Evolutionary conservation across 2,888 invertebrate species (phyloP).

Genomic region (Melieria picta): DNA sequence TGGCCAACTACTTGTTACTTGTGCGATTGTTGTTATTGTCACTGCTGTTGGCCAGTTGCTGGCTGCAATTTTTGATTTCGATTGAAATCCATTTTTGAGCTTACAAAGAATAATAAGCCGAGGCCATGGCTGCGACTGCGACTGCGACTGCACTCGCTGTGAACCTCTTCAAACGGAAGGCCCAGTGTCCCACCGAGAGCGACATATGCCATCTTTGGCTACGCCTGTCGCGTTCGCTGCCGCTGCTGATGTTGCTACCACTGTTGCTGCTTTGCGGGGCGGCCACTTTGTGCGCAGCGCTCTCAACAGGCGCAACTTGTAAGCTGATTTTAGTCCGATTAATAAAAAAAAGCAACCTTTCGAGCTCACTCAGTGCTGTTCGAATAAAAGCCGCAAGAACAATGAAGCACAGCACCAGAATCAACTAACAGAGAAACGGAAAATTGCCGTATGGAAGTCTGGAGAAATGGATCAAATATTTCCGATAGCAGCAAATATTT

Average conservation of each 20-base stretch:
- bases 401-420: too few relatives aligned
- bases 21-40: constrained; percentile 7
- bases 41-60: not conserved
- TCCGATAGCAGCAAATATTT: too few relatives aligned
- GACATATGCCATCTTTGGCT: constrained; percentile 45
- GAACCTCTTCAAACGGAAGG: constrained; percentile 8
- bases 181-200: constrained; percentile 45
- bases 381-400: too few relatives aligned
- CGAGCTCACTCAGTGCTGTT: too few relatives aligned
- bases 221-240: not conserved
- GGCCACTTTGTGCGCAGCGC: constrained; percentile 4
- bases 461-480: too few relatives aligned
- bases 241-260: constrained; percentile 4
- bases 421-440: too few relatives aligned
- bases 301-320: too few relatives aligned
- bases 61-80: constrained; percentile 44
- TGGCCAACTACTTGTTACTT: not conserved
- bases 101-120: constrained; percentile 16
- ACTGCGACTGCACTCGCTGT: constrained; percentile 19
- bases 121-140: constrained; percentile 10
- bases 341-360: too few relatives aligned
- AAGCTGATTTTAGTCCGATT: too few relatives aligned
- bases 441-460: too few relatives aligned
- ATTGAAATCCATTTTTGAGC: constrained; percentile 41
- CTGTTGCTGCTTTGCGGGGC: constrained; percentile 4